Percentiles rank a stretch among this genome's conserved stretches.
Conservation (phyloP, 92 coral and sea anemone species). For the Heliopora coerulea region DNA sequence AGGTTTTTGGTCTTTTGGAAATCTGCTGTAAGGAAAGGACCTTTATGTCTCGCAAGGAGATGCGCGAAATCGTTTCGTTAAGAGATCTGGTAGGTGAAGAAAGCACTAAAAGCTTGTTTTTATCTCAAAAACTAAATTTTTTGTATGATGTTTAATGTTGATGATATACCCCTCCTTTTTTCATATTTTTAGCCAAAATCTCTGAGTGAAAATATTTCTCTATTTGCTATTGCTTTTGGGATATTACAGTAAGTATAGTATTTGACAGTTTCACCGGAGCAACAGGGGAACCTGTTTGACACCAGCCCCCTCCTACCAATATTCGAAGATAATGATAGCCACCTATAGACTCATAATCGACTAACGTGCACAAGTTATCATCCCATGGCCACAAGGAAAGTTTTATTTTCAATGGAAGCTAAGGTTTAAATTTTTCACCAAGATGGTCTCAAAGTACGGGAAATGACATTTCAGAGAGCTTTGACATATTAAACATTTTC, state of each 20-base stretch:
- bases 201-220: constrained; percentile 53
- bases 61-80: constrained; percentile 42
- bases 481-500: no score
- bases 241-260: constrained; percentile 61
- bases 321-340: no score
- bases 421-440: no score
- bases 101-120: background rate
- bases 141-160: background rate
- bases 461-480: no score
- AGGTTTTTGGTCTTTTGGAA: constrained; percentile 65
- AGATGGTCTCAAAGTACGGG: no score
- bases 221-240: constrained; percentile 45
- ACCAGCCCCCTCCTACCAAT: no score
- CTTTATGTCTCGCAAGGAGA: constrained; percentile 38
- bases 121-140: background rate
- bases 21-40: constrained; percentile 47
- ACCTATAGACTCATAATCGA: no score
- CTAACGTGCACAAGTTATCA: no score
- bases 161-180: background rate
- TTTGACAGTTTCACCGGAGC: no score
- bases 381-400: no score
- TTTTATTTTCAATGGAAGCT: no score
- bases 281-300: no score
- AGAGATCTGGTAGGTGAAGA: constrained; percentile 46
- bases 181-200: constrained; percentile 51